Base-by-base conservation (phyloP, 2,113 vertebrate genomes). In the Brachypteracias leptosomus region DNA sequence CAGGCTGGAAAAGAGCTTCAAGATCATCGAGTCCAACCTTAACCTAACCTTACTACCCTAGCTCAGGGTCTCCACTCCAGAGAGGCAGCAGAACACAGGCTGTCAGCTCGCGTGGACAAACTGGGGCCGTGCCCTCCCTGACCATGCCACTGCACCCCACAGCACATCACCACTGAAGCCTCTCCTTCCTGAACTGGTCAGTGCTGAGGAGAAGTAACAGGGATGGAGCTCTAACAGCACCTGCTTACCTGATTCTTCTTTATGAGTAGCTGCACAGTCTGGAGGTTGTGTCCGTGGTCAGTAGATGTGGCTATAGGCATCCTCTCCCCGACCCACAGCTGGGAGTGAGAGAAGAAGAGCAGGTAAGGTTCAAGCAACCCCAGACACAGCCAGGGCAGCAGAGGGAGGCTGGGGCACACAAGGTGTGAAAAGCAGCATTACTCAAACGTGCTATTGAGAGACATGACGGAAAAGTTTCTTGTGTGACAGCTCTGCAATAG, bases 241-340 rank as follows among this genome's bases (percentile, higher is more conserved):
- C 36, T 1, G 6, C 77, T 94, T 86, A 99, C 99, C 98, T 99
- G 99, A 80, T 99, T 99, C 96, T 99, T 99, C 98, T 99, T 99
- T 97, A 99, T 99, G 65, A 99, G 98, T 46, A 99, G 98, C 97
- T 99, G 99, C 54, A 99, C 99, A 0, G 99, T 99, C 97, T 99
- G 99, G 84, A 99, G 98, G 95, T 99, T 99, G 97, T 99, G 98
- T 47, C 99, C 99, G 16, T 99, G 99, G 79, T 99, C 99, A 7
- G 98, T 99, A 55, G 99, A 99, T 8, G 98, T 99, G 78, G 99
- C 99, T 81, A 99, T 97, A n/a, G 99, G 98, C 98, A 99, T 99
- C 94, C 99, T 98, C 96, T 99, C 99, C 83, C 99, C 98, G 2
- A 98, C 98, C 98, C 98, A 99, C 88, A 99, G 70, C 98, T 99